phyloP scores from a whole-genome alignment of 2,113 vertebrate genomes.

The Pantherophis guttatus region DNA sequence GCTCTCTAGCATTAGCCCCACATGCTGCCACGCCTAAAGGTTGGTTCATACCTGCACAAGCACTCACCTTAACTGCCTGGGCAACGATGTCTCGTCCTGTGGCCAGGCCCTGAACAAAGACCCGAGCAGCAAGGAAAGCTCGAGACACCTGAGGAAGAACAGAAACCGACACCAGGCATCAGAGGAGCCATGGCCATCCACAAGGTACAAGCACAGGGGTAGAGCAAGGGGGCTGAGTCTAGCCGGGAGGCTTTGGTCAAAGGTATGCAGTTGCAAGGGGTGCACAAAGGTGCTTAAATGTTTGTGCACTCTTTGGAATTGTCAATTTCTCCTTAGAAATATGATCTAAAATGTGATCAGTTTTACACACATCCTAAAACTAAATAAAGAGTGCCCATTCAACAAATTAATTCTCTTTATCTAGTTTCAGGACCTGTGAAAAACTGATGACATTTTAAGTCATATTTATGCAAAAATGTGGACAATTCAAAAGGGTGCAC shows the following conservation, averaged over 20 bases:
- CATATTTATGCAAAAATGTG: neutral
- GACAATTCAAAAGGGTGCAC: no score
- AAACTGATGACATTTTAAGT: neutral
- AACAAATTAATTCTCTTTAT: neutral
- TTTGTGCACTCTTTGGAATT: neutral
- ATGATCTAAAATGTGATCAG: neutral
- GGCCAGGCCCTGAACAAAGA: constrained; percentile 79
- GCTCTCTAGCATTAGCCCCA: neutral
- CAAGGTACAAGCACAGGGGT: no score
- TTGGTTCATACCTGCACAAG: neutral
- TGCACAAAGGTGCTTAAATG: no score
- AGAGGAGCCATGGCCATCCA: neutral
- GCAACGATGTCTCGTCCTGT: constrained; percentile 79
- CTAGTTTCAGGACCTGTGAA: no score
- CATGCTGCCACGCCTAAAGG: neutral
- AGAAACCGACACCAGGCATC: neutral
- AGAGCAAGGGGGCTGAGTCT: neutral
- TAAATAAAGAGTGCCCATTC: neutral
- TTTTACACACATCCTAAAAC: neutral
- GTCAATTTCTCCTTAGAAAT: neutral
- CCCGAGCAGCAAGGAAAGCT: constrained; percentile 80
- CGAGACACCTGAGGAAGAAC: constrained; percentile 70
- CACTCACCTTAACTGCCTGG: constrained; percentile 79
- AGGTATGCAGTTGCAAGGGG: neutral
- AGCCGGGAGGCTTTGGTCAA: neutral